Evolutionary conservation across 2,113 vertebrate genomes (phyloP).

Genomic region (Lophotis ruficrista): DNA sequence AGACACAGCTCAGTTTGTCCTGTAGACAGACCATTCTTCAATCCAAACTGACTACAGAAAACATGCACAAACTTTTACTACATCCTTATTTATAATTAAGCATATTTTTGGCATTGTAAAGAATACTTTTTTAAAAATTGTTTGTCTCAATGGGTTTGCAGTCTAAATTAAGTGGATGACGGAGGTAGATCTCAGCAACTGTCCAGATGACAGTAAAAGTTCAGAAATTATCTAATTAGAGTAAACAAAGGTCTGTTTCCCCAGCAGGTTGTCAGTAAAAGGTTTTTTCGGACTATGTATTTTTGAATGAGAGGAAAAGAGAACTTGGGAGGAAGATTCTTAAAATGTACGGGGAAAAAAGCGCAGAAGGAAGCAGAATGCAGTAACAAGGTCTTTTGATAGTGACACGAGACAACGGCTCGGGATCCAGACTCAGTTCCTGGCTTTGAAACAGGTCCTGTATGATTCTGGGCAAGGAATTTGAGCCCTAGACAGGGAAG

Average conservation of each 20-base stretch:
- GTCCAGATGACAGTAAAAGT: neutral
- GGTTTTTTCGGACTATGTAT: neutral
- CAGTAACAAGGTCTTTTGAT: neutral
- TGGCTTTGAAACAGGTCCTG: neutral
- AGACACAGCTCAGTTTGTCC: neutral
- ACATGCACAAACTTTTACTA: neutral
- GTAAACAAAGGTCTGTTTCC: neutral
- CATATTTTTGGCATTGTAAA: neutral
- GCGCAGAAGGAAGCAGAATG: neutral
- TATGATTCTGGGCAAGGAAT: accelerated
- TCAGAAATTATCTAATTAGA: neutral
- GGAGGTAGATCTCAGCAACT: neutral
- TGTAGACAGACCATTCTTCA: neutral
- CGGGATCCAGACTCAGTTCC: neutral
- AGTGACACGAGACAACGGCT: accelerated
- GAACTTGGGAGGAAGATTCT: neutral
- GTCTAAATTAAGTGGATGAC: neutral
- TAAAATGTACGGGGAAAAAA: neutral
- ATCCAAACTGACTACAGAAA: neutral
- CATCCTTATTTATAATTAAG: neutral
- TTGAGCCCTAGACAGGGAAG: accelerated
- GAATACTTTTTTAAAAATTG: neutral
- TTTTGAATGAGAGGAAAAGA: neutral
- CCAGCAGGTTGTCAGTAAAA: neutral
- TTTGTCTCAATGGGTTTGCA: neutral